Conservation (phyloP, 2,888 invertebrate genomes). For the Aphodius granarius region DNA sequence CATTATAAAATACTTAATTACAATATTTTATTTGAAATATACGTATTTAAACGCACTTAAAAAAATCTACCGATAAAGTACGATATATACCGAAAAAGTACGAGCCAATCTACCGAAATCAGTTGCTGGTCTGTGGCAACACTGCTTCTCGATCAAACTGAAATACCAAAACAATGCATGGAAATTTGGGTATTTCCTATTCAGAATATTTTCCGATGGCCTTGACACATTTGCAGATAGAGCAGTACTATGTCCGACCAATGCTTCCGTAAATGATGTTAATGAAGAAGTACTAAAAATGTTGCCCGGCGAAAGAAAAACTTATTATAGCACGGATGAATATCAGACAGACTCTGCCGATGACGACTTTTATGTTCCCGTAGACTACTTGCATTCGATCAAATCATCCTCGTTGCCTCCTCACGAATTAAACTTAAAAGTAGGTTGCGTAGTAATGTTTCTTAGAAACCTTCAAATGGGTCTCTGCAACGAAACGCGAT, state of each 20-base stretch:
- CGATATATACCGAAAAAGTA: too few relatives aligned
- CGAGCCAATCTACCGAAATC: too few relatives aligned
- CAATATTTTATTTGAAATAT: not conserved
- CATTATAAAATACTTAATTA: not conserved
- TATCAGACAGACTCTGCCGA: conserved; percentile 17
- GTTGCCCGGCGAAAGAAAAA: conserved; percentile 19
- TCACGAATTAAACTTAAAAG: conserved; percentile 14
- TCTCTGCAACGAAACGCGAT: conserved; percentile 27
- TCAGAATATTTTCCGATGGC: not conserved
- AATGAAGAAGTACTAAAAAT: conserved; percentile 21
- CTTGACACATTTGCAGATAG: not conserved
- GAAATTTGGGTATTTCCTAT: too few relatives aligned
- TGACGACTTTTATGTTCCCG: conserved; percentile 19
- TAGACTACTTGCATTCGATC: not conserved
- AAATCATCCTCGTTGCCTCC: conserved; percentile 2
- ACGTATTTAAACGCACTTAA: not conserved
- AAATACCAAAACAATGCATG: too few relatives aligned
- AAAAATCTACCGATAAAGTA: too few relatives aligned
- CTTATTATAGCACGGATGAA: conserved; percentile 21
- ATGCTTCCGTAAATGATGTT: conserved; percentile 15
- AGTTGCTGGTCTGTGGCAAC: too few relatives aligned
- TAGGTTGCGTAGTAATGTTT: conserved; percentile 29
- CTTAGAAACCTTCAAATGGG: conserved; percentile 25
- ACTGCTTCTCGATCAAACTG: too few relatives aligned
- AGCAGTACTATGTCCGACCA: conserved; percentile 25